Evolutionary conservation across 2,113 vertebrate species (phyloP).

Genomic region (Synchiropus splendidus): DNA sequence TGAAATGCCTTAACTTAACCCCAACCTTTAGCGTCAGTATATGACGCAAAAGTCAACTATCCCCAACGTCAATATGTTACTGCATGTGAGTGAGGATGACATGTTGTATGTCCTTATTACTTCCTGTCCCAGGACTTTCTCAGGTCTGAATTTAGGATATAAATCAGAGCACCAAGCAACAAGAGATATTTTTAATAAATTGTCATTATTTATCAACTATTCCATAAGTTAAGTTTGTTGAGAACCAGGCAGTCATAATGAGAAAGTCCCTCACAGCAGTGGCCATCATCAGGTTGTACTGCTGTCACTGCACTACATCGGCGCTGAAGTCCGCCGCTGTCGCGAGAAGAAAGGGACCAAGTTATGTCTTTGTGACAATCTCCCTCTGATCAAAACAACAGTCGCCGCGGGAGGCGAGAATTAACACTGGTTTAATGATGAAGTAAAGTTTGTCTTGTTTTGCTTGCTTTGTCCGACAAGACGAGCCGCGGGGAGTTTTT

Average conservation of each 20-base stretch:
- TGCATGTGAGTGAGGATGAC: too few species aligned
- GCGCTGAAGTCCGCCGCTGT: conserved; percentile 10
- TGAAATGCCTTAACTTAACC: too few species aligned
- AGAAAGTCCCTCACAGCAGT: conserved; percentile 55
- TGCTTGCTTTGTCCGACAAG: conserved; percentile 45
- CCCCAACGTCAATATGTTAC: too few species aligned
- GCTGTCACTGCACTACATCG: conserved; percentile 31
- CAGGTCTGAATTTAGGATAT: too few species aligned
- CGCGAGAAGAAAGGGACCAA: conserved; percentile 21
- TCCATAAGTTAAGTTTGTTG: too few species aligned
- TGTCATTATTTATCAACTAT: too few species aligned
- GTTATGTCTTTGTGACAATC: conserved; percentile 38
- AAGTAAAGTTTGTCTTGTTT: conserved; percentile 54
- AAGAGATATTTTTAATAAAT: too few species aligned
- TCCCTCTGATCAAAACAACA: conserved; percentile 52
- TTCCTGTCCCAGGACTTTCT: too few species aligned
- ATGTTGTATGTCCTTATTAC: too few species aligned
- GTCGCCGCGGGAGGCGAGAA: conserved; percentile 46
- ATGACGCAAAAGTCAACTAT: too few species aligned
- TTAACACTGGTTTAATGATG: conserved; percentile 62
- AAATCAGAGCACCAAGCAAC: too few species aligned
- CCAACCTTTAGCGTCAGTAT: too few species aligned
- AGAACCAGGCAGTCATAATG: conserved; percentile 25
- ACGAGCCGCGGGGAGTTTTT: conserved; percentile 36
- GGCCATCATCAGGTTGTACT: conserved; percentile 33